Evolutionary conservation across 1,140 invertebrate genomes (phyloP).

Genomic region (Drosophila pandora): DNA sequence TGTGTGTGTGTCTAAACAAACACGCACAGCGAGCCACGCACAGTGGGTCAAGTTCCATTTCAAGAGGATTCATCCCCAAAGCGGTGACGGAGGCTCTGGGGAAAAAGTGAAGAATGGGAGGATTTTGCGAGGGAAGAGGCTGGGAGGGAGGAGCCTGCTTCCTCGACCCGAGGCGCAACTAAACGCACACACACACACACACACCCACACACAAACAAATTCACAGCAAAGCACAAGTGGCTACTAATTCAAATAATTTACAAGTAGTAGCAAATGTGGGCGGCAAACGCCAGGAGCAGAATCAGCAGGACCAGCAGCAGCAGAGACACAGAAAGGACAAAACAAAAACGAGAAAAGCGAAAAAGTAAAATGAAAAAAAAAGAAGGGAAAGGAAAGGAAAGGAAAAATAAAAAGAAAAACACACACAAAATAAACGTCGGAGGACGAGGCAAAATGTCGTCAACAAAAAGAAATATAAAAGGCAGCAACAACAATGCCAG

Average conservation of each 20-base stretch:
- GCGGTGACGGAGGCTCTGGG: conserved; percentile 15
- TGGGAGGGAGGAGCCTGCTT: conserved; percentile 17
- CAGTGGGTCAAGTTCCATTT: conserved; percentile 51
- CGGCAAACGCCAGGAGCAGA: conserved; percentile 61
- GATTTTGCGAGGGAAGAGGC: too few species aligned
- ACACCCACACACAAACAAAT: conserved; percentile 21
- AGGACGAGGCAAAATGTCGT: conserved; percentile 74
- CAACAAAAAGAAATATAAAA: conserved; percentile 66
- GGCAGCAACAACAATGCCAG: conserved; percentile 30
- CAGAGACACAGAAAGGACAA: conserved; percentile 49
- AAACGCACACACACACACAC: conserved; percentile 49
- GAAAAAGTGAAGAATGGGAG: conserved; percentile 11
- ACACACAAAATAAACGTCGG: conserved; percentile 61
- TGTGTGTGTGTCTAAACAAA: conserved; percentile 68
- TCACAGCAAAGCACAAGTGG: conserved; percentile 70
- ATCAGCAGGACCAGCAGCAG: conserved; percentile 44
- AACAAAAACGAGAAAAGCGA: conserved; percentile 42
- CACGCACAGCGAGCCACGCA: conserved; percentile 60
- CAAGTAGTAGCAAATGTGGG: conserved; percentile 80
- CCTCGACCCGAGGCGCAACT: conserved; percentile 63
- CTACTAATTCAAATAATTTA: conserved; percentile 83
- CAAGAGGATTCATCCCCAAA: conserved; percentile 37
- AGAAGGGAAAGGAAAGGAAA: conserved; percentile 4
- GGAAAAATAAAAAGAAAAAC: conserved; percentile 29
- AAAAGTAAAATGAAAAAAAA: conserved; percentile 13